A percentile compares a stretch with the other conserved stretches of the same genome.
Evolutionary conservation across 2,113 vertebrate species (phyloP).

Genomic region (Hippolais icterina): DNA sequence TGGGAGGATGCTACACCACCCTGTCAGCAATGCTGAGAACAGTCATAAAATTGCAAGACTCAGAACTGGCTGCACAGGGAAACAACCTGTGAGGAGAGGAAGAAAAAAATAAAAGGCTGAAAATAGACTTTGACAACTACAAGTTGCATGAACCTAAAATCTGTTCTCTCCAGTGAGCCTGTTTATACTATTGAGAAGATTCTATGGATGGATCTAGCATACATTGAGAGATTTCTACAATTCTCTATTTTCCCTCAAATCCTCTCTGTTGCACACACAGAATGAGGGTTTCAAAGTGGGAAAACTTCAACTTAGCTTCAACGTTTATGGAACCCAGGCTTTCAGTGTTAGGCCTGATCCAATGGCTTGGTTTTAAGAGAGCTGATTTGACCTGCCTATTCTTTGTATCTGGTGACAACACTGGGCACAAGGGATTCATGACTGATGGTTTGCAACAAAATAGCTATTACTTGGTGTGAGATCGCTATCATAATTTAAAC

Average conservation of each 20-base stretch:
- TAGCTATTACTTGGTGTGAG: constrained; percentile 24
- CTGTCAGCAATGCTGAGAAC: not conserved
- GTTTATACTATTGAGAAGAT: not conserved
- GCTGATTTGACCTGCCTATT: constrained; percentile 5
- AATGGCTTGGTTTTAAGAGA: not conserved
- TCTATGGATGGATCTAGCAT: not conserved
- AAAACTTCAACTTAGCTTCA: not conserved
- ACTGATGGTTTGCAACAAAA: constrained; percentile 46
- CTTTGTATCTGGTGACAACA: not conserved
- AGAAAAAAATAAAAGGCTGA: not conserved
- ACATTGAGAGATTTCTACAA: not conserved
- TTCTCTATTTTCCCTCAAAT: not conserved
- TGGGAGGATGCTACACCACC: not conserved
- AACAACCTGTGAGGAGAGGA: not conserved
- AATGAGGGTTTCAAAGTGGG: not conserved
- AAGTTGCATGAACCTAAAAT: not conserved
- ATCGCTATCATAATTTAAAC: constrained; percentile 31
- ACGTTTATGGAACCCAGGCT: not conserved
- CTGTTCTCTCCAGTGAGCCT: not conserved
- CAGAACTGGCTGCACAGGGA: not conserved
- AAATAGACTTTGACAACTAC: not conserved
- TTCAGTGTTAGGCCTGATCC: not conserved
- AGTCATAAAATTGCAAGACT: not conserved
- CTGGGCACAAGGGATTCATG: constrained; percentile 4
- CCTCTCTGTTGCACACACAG: not conserved